A percentile compares a stretch with the other conserved stretches of the same genome.
These are phyloP conservation scores for Tachuris rubrigastra DNA, from an alignment of 2,113 vertebrate species.

Conservation along the genomic window DNA sequence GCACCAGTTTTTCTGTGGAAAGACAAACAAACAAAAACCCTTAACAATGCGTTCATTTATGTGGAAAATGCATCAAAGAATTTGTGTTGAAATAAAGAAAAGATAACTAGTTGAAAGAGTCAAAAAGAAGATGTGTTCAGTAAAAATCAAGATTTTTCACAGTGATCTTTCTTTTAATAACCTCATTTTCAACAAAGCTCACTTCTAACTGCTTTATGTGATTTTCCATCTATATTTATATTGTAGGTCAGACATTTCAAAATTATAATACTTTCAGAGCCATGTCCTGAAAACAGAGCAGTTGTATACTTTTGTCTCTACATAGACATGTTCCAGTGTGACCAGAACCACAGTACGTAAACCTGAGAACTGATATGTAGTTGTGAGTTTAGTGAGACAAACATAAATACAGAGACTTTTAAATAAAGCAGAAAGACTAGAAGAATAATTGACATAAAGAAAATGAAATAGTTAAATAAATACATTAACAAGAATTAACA, in stretches of 20 bases:
- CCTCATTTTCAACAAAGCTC: background rate
- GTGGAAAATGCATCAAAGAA: background rate
- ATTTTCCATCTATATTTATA: background rate
- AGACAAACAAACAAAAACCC: background rate
- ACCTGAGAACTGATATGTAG: background rate
- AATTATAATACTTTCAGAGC: background rate
- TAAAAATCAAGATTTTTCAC: background rate
- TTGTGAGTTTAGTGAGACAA: background rate
- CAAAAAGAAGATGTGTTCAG: background rate
- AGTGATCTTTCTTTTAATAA: background rate
- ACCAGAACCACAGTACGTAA: background rate
- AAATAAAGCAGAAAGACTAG: background rate
- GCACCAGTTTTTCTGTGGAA: background rate
- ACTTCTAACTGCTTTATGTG: background rate
- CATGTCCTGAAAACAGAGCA: background rate
- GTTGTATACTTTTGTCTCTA: background rate
- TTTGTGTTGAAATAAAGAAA: background rate
- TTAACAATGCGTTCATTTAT: background rate
- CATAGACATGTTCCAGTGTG: accelerated
- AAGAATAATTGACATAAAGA: background rate
- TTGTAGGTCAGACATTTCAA: background rate
- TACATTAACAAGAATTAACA: background rate
- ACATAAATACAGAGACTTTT: background rate
- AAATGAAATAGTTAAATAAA: background rate
- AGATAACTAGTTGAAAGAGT: background rate